Conservation (phyloP, 2,113 vertebrate species). For the Bungarus multicinctus region DNA sequence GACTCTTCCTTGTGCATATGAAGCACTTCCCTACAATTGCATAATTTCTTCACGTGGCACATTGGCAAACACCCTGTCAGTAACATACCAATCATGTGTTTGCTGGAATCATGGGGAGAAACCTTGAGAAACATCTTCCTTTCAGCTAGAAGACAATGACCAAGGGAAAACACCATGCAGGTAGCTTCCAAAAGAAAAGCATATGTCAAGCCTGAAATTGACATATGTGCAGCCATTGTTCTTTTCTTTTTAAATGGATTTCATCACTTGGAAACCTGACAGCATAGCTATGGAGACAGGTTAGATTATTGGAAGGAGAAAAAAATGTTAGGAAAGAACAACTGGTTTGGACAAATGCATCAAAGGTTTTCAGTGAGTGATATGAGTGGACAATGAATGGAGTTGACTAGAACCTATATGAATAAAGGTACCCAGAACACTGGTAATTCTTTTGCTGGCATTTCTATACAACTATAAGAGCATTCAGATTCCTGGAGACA, state of each 20-base stretch:
- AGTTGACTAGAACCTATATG: not conserved
- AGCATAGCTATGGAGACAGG: not conserved
- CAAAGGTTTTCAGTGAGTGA: not conserved
- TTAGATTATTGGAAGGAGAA: not conserved
- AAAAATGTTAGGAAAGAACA: not conserved
- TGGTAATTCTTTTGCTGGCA: not conserved
- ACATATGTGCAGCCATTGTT: too few species aligned
- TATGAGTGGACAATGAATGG: not conserved
- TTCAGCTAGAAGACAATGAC: not conserved
- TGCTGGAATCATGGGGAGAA: not conserved
- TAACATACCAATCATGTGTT: not conserved
- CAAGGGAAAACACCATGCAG: not conserved
- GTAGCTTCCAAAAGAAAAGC: not conserved
- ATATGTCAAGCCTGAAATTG: too few species aligned
- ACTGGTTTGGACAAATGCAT: not conserved
- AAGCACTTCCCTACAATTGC: not conserved
- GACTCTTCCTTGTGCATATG: not conserved
- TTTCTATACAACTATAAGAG: not conserved
- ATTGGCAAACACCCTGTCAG: not conserved
- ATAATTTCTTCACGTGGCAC: not conserved
- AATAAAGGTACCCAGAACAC: not conserved
- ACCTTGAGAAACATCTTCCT: not conserved
- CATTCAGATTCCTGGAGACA: not conserved
- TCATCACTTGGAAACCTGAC: too few species aligned
- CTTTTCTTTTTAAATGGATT: too few species aligned